Conservation (phyloP, 2,113 vertebrate species). For the Macquaria australasica region DNA sequence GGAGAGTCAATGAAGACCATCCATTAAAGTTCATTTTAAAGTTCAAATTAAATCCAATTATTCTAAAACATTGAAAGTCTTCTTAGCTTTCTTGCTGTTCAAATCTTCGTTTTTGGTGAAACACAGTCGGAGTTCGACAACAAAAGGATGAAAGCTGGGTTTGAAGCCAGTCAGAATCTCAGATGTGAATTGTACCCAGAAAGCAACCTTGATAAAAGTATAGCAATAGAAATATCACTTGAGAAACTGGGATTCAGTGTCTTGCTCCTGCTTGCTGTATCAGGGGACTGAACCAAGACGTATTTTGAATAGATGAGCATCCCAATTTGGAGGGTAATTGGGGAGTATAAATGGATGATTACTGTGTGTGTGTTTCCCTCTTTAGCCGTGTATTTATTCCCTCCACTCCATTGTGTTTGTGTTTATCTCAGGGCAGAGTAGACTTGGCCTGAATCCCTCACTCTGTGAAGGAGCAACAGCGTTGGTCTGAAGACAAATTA, state of each 20-base stretch:
- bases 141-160: background rate
- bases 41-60: background rate
- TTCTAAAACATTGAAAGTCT: background rate
- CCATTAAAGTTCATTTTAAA: background rate
- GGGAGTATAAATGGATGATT: constrained; percentile 32
- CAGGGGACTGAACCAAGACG: constrained; percentile 1
- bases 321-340: constrained; percentile 23
- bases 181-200: background rate
- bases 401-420: constrained; percentile 33
- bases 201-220: background rate
- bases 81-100: background rate
- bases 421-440: constrained; percentile 22
- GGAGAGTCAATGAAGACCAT: background rate
- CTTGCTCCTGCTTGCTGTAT: background rate
- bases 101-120: background rate
- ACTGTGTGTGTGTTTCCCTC: constrained; percentile 16
- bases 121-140: background rate
- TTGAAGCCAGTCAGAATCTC: background rate
- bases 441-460: background rate
- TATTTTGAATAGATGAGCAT: constrained; percentile 10
- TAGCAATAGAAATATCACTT: too few species aligned
- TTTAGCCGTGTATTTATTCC: constrained; percentile 36
- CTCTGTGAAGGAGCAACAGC: background rate
- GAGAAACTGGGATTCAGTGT: background rate
- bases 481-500: background rate